Evolutionary conservation across 2,113 vertebrate genomes (phyloP), one percentile per base, ranked within the genome.

Genomic region (Dunckerocampus dactyliophorus): DNA sequence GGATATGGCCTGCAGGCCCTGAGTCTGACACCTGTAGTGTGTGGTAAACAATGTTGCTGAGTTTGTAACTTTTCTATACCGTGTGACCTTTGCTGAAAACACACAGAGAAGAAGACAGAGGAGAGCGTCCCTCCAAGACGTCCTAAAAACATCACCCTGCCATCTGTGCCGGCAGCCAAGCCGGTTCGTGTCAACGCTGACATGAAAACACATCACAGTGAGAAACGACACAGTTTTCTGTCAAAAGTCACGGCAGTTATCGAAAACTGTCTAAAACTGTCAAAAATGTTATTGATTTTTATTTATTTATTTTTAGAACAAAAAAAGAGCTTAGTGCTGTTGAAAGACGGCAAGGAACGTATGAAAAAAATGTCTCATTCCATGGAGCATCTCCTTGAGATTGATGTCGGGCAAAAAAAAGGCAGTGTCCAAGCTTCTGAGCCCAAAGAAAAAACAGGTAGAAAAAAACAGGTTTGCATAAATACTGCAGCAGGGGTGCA

Each of bases 381-480:
- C 0, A 10, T 58, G 48, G 85, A 86, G n/a, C 34, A 72, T 58
- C 61, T 82, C n/a, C 0, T 62, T 17, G 57, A 55, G 0, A 1
- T 50, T 0, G 17, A 0, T 17, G 39, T 42, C 15, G 45, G 46
- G 6, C 31, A 54, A 67, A 0, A 19, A 31, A 67, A 12, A 56
- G 37, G n/a, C 13, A 0, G 1, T 15, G 14, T 42, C 3, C 21
- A 12, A 12, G 24, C 9, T 45, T 58, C 8, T 55, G 59, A 75
- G 45, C 19, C 6, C 20, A 61, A 21, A 15, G 16, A 31, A 0
- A 59, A 10, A 47, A 20, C 71, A 68, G 82, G 84, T 78, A 73
- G 11, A 53, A n/a, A n/a, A n/a, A n/a, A n/a, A n/a, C n/a, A n/a
- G n/a, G 21, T 19, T 42, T 53, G 22, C 10, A 10, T 37, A n/a